These are phyloP conservation scores for Thymelicus acteon DNA, from an alignment of 2,888 invertebrate genomes.

Conservation along the genomic window DNA sequence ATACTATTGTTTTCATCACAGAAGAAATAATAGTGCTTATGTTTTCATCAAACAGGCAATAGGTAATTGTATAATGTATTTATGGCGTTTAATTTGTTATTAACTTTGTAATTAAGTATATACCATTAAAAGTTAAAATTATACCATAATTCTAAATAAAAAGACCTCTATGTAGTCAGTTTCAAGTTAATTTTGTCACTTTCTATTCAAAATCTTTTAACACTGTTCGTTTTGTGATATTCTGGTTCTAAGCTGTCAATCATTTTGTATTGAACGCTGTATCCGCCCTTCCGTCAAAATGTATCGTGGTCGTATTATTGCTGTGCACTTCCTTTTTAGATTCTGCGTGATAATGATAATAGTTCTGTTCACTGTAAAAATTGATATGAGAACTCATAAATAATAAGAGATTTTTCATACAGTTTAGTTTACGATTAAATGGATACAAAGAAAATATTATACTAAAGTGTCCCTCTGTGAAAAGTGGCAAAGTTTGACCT, in stretches of 20 bases:
- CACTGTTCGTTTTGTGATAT: conserved; percentile 24
- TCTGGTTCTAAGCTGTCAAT: conserved; percentile 63
- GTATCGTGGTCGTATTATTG: conserved; percentile 40
- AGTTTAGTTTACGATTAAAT: background rate
- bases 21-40: too few relatives aligned
- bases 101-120: too few relatives aligned
- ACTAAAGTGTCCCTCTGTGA: too few relatives aligned
- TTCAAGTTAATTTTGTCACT: conserved; percentile 18
- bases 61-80: too few relatives aligned
- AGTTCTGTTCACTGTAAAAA: conserved; percentile 17
- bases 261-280: conserved; percentile 63
- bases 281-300: conserved; percentile 68
- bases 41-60: too few relatives aligned
- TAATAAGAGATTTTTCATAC: background rate
- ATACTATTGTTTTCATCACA: too few relatives aligned
- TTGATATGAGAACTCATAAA: conserved; percentile 22
- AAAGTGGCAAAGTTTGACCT: too few relatives aligned
- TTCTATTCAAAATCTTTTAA: conserved; percentile 24
- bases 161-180: background rate
- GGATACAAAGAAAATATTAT: too few relatives aligned
- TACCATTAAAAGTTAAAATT: too few relatives aligned
- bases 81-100: too few relatives aligned
- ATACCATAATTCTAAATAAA: too few relatives aligned
- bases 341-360: conserved; percentile 34
- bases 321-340: conserved; percentile 45